Percentiles rank a stretch among this genome's conserved stretches.
phyloP scores from a whole-genome alignment of 2,888 invertebrate species.

The Gisinianus flammeolus region DNA sequence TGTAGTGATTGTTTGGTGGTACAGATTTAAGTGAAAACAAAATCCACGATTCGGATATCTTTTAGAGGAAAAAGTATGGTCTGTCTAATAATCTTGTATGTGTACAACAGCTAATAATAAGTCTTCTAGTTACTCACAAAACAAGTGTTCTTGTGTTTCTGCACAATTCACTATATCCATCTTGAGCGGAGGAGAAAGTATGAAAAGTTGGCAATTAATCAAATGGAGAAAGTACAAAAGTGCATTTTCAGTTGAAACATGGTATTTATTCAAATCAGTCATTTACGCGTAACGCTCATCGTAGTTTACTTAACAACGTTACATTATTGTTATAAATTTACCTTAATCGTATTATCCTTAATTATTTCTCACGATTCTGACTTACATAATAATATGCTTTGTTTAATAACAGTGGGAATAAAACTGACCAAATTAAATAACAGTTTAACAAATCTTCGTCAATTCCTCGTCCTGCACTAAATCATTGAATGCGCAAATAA shows the following conservation, averaged over 20 bases:
- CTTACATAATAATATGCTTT: neutral
- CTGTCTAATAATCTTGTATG: no score
- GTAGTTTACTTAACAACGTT: conserved; percentile 30
- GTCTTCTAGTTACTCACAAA: no score
- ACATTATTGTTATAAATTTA: neutral
- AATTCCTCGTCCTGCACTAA: neutral
- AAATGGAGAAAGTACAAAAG: neutral
- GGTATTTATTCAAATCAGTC: conserved; percentile 40
- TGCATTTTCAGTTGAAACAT: neutral
- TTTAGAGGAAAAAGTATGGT: no score
- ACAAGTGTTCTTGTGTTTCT: no score
- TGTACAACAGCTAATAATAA: no score
- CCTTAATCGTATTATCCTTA: neutral
- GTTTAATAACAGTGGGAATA: neutral
- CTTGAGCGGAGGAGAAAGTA: no score
- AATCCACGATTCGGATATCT: no score
- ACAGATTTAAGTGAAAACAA: no score
- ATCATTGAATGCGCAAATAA: neutral
- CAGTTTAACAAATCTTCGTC: neutral
- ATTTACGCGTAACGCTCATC: conserved; percentile 26
- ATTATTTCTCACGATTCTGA: neutral
- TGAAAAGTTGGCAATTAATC: no score
- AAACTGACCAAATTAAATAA: neutral
- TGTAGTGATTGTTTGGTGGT: no score
- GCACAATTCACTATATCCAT: no score